phyloP scores from a whole-genome alignment of 64 coral and sea anemone genomes.

The Stylophora pistillata region DNA sequence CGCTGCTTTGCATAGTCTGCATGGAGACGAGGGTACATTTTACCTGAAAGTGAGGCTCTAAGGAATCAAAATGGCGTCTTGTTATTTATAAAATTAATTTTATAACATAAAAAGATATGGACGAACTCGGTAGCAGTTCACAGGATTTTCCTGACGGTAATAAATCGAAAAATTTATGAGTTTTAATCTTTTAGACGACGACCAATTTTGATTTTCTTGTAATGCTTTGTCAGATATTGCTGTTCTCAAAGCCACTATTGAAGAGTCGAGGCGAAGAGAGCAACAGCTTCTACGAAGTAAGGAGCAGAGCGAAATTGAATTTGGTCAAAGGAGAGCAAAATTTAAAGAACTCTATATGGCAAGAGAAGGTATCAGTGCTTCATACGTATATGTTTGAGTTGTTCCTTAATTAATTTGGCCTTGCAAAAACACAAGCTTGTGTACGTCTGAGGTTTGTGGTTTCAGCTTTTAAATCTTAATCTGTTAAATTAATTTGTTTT shows the following conservation, averaged over 20 bases:
- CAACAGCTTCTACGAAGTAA: constrained; percentile 61
- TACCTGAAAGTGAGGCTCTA: neutral
- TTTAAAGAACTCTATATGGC: constrained; percentile 89
- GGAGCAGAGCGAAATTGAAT: constrained; percentile 86
- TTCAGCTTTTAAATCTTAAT: no score
- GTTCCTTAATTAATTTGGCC: neutral
- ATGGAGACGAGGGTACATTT: neutral
- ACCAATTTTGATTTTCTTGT: neutral
- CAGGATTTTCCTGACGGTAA: constrained; percentile 52
- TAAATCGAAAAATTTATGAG: neutral
- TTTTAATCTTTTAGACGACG: neutral
- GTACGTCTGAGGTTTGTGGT: no score
- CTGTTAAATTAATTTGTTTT: no score
- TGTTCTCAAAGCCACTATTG: constrained; percentile 54
- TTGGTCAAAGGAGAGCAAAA: constrained; percentile 89
- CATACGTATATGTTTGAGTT: neutral
- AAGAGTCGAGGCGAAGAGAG: constrained; percentile 55
- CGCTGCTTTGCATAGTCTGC: neutral
- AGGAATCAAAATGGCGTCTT: constrained; percentile 17
- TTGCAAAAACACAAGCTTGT: no score
- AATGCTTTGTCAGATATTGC: constrained; percentile 49
- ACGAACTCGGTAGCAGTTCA: neutral
- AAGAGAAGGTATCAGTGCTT: constrained; percentile 71
- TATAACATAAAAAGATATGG: constrained; percentile 3
- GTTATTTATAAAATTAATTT: neutral